Base-by-base conservation (phyloP, 2,888 invertebrate genomes). In the Hydrotaea diabolus region DNA sequence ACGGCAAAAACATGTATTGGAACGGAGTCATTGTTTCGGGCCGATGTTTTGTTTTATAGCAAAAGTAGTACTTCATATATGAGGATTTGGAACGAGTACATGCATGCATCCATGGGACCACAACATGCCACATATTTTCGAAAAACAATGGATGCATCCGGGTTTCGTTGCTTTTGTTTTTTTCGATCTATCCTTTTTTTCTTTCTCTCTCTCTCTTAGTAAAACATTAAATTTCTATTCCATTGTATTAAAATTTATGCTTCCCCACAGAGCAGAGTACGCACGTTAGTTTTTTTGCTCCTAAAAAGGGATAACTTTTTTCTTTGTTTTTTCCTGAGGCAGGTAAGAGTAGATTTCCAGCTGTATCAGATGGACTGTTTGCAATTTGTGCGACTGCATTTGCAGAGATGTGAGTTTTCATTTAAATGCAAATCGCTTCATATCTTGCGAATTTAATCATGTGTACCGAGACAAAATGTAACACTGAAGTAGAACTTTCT, bases 221-320 rank as follows among this genome's bases (percentile, higher is more conserved):
- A 17, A 21, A 69, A 26, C 59, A 59, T 59, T 59, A 59, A 59
- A 69, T 39, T 36, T 39, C 39, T 8, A 39, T 69, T 69, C 46
- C 23, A 69, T 69, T 69, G 69, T 69, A 15, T 69, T 43, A 23
- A 23, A 46, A 69, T 69, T 43, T 69, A 46, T 69, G 69, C 46
- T 46, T 69, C 23, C 39, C 39, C 43, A 66, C 39, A 66, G 66
- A 66, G n/a, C n/a, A n/a, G n/a, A n/a, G n/a, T n/a, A n/a, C 39
- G 49, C 15, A 49, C n/a, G 4, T n/a, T n/a, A 4, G 8, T 49
- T 15, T 49, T n/a, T 49, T 2, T 43, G 23, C 69, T 17, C 69
- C 19, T 9, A 19, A 69, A 15, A 64, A 15, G 2, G 23, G 13
- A 36, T 31, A n/a, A 31, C 26, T 62, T 31, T 62, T 59, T 13